Base-by-base conservation (phyloP, 1,140 invertebrate species). In the Ridgeia piscesae region DNA sequence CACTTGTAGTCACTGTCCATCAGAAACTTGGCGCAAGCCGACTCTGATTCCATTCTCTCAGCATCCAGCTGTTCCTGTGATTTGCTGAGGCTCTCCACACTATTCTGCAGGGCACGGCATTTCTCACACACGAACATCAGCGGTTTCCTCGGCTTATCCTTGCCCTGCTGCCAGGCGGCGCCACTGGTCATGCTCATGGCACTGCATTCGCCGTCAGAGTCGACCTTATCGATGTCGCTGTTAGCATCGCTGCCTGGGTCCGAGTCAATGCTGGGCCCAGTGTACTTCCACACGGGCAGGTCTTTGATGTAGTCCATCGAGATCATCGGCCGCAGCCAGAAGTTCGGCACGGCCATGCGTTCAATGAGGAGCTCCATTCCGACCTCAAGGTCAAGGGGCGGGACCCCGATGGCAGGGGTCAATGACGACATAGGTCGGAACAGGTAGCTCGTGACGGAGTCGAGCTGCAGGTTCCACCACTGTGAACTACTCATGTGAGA, bases 251-350 rank as follows among this genome's bases (percentile, higher is more conserved):
- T 93, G 34, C 93, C 94, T 48, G 94, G 92, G 92, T 94, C 94
- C 14, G 94, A 94, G 89, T 94, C 93, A 48, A 93, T 93, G 94
- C 94, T 88, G 35, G 35, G 94, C 8, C 94, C 94, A 33, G 93
- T 92, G 93, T 95, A 96, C n/a, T 94, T 95, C 97, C 97, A 97
- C 9, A 96, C 95, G 11, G 96, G 96, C n/a, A 97, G 94, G 90
- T 96, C 94, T 91, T 96, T 96, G 34, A 97, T 96, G 93, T 97
- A 97, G 90, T 96, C 96, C 33, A 92, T 94, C 14, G 94, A 94
- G 34, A 96, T 93, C 35, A 96, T 94, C 14, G 96, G 96, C 89
- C 96, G 95, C 14, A 97, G 94, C 96, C 96, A 96, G 0, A 96
- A 93, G 93, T 96, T 96, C 31, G 96, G 96, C 58, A 96, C 95